phyloP scores from a whole-genome alignment of 1,140 invertebrate genomes.

The Babylonia areolata region DNA sequence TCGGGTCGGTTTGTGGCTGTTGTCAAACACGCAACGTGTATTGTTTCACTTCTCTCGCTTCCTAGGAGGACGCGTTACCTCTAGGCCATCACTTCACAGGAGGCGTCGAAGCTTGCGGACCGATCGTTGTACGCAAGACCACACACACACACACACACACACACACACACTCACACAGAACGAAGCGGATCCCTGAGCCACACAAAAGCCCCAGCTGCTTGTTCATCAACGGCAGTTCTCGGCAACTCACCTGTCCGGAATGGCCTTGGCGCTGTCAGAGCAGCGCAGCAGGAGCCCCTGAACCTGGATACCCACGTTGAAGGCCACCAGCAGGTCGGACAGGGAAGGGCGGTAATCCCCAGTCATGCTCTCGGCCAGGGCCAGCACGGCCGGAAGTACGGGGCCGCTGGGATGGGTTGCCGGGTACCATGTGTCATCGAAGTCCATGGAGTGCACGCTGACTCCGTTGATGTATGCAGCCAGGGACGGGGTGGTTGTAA shows the following conservation, averaged over 20 bases:
- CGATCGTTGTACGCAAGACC: too few relatives aligned
- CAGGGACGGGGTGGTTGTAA: slow-evolving; percentile 48
- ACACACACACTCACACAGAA: not conserved
- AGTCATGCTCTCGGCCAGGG: slow-evolving; percentile 57
- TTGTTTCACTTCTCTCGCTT: not conserved
- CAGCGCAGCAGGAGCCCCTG: slow-evolving; percentile 62
- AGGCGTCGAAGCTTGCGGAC: too few relatives aligned
- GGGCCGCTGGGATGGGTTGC: slow-evolving; percentile 67
- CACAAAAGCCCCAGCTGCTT: not conserved
- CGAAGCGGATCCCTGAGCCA: not conserved
- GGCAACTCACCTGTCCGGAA: slow-evolving; percentile 64
- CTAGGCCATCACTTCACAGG: not conserved
- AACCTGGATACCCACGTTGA: slow-evolving; percentile 65
- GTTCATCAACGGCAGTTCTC: not conserved
- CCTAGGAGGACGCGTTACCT: too few relatives aligned
- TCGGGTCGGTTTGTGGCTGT: too few relatives aligned
- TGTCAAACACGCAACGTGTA: too few relatives aligned
- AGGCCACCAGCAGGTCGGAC: slow-evolving; percentile 62
- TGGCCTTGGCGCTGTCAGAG: slow-evolving; percentile 55
- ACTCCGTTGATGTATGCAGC: slow-evolving; percentile 64
- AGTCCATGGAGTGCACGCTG: slow-evolving; percentile 67
- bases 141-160: too few relatives aligned
- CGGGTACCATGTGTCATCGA: slow-evolving; percentile 69
- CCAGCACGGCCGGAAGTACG: slow-evolving; percentile 62
- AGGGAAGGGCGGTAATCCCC: slow-evolving; percentile 41